Percentiles rank a stretch among this genome's conserved stretches.
phyloP scores from a whole-genome alignment of 2,797 vertebrate genomes.

The Lates japonicus region DNA sequence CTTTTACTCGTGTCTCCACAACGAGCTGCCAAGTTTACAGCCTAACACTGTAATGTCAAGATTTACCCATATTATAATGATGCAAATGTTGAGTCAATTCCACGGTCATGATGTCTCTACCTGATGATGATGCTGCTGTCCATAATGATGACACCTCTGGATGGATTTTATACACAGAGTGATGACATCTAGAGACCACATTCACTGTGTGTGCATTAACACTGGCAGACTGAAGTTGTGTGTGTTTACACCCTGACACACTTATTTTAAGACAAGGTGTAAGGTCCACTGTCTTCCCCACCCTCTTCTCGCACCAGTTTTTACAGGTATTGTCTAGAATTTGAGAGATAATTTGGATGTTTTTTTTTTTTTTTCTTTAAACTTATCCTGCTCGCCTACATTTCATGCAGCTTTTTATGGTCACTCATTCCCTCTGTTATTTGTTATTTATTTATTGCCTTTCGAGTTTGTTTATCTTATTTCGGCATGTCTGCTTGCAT shows the following conservation, averaged over 20 bases:
- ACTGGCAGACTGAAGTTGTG: conserved; percentile 14
- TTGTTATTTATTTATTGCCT: not conserved
- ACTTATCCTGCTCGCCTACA: not conserved
- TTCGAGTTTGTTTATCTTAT: conserved; percentile 20
- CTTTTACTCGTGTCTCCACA: no score
- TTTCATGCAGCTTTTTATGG: not conserved
- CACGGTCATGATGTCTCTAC: not conserved
- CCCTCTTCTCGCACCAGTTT: not conserved
- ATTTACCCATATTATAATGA: conserved; percentile 13
- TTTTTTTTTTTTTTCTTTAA: conserved; percentile 1
- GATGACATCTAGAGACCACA: conserved; percentile 5
- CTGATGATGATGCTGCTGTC: conserved; percentile 3
- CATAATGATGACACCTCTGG: not conserved
- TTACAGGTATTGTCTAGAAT: not conserved
- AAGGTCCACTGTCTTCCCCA: not conserved
- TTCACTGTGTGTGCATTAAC: conserved; percentile 7
- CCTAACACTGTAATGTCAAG: not conserved
- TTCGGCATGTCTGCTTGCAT: not conserved
- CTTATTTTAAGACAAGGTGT: conserved; percentile 23
- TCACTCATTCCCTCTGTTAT: not conserved
- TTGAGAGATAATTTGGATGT: no score
- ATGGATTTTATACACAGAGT: conserved; percentile 4
- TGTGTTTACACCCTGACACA: conserved; percentile 1
- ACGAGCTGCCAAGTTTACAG: not conserved
- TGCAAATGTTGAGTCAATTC: not conserved